A percentile compares a stretch with the other conserved stretches of the same genome.
Evolutionary conservation across 2,797 vertebrate species (phyloP).

Genomic region (Tinamus major): DNA sequence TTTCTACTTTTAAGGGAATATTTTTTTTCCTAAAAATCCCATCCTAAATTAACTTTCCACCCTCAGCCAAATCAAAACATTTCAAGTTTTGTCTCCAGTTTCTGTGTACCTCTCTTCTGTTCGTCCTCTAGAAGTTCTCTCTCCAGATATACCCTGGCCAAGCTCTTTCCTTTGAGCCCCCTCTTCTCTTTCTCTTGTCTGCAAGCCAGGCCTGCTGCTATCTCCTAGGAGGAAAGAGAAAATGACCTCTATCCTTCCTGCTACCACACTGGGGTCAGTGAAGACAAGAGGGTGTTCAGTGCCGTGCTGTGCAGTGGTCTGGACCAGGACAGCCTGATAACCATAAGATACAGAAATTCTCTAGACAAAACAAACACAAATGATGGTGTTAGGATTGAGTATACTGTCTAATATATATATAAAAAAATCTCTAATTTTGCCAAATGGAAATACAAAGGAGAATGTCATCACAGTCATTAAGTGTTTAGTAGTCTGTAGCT

Average conservation of each 20-base stretch:
- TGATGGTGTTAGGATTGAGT: too few species aligned
- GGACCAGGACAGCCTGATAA: not conserved
- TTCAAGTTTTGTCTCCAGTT: accelerated
- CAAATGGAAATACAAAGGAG: too few species aligned
- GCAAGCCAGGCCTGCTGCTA: not conserved
- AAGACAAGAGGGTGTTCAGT: not conserved
- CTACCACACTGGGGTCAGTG: not conserved
- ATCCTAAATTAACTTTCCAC: not conserved
- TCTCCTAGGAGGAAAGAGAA: not conserved
- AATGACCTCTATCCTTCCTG: not conserved
- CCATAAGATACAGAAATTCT: not conserved
- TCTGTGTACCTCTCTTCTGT: not conserved
- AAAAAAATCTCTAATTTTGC: too few species aligned
- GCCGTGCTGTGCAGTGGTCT: not conserved
- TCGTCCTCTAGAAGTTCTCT: not conserved
- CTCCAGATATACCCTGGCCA: accelerated
- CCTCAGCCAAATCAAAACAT: not conserved
- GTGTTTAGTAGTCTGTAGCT: too few species aligned
- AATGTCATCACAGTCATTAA: too few species aligned
- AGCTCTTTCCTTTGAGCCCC: not conserved
- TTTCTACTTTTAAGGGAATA: not conserved
- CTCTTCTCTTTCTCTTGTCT: not conserved
- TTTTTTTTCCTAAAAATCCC: not conserved
- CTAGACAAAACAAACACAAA: not conserved
- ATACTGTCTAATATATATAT: too few species aligned